phyloP scores from a whole-genome alignment of 1,140 invertebrate genomes.

The Pteromalus puparum region DNA sequence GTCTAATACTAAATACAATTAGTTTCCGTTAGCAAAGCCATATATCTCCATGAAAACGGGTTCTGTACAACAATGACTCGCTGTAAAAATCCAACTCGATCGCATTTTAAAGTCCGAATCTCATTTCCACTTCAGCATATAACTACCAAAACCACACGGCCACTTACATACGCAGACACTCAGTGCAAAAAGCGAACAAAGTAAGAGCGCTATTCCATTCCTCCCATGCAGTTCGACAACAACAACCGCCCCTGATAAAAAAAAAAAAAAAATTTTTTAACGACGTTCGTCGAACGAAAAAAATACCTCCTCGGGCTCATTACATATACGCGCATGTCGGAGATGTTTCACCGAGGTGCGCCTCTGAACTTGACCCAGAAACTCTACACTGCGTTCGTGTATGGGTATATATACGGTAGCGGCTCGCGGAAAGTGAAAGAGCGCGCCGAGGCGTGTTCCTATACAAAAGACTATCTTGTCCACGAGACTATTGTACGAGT shows the following conservation, averaged over 20 bases:
- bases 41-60: too few species aligned
- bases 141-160: background rate
- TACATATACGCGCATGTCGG: background rate
- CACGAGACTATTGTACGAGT: background rate
- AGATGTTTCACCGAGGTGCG: background rate
- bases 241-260: background rate
- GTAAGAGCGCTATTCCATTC: conserved; percentile 21
- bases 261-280: background rate
- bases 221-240: background rate
- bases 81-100: too few species aligned
- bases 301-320: background rate
- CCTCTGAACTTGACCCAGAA: conserved; percentile 48
- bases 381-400: background rate
- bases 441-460: background rate
- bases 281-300: background rate
- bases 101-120: background rate
- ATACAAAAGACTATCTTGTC: background rate
- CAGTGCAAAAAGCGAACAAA: conserved; percentile 23
- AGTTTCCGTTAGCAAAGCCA: too few species aligned
- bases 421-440: background rate
- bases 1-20: too few species aligned
- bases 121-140: background rate
- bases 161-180: background rate
- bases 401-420: background rate
- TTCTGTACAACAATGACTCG: too few species aligned